Conservation (phyloP, 2,888 invertebrate species). For the Aricia artaxerxes region DNA sequence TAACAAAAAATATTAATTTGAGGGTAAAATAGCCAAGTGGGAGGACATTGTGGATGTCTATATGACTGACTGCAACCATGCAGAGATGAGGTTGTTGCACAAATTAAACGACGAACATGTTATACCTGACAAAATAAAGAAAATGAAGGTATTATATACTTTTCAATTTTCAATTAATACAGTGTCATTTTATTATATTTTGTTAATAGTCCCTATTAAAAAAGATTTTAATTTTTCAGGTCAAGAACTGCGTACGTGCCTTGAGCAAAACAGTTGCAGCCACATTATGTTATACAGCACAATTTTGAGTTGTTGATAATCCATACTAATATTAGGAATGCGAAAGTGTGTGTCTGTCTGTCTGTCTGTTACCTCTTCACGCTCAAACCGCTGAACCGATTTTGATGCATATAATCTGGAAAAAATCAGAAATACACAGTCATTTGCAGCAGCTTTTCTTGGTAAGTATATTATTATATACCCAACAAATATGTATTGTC, state of each 20-base stretch:
- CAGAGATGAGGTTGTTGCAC: slow-evolving; percentile 32
- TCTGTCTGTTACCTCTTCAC: too few relatives aligned
- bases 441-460: neutral
- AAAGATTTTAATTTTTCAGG: slow-evolving; percentile 32
- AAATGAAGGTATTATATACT: slow-evolving; percentile 24
- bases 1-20: slow-evolving; percentile 33
- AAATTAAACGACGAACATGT: slow-evolving; percentile 38
- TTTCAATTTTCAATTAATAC: neutral
- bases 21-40: neutral
- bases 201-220: slow-evolving; percentile 3
- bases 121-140: slow-evolving; percentile 23
- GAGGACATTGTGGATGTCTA: slow-evolving; percentile 40
- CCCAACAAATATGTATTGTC: neutral
- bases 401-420: neutral
- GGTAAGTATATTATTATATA: neutral
- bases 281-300: slow-evolving; percentile 36
- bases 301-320: slow-evolving; percentile 34
- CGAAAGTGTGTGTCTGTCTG: too few relatives aligned
- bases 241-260: slow-evolving; percentile 38
- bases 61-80: slow-evolving; percentile 38
- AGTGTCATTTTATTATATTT: neutral
- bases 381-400: too few relatives aligned
- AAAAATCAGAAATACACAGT: neutral
- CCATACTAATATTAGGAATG: too few relatives aligned
- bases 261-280: slow-evolving; percentile 37